Evolutionary conservation across 1,140 invertebrate genomes (phyloP).

Genomic region (Aphaenogaster floridana): DNA sequence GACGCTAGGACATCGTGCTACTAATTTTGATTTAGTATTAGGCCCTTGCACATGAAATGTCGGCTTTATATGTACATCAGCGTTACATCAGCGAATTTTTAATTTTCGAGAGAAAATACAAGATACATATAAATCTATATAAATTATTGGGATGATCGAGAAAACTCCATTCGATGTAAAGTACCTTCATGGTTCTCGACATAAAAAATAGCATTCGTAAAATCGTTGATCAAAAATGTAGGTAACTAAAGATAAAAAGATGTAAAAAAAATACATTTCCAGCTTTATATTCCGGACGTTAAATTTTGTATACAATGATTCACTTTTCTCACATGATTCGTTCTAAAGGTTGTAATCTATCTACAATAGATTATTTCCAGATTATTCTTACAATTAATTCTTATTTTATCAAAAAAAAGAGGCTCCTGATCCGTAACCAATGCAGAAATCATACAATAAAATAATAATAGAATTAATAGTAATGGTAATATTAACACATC

Average conservation of each 20-base stretch:
- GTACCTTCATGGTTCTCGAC: neutral
- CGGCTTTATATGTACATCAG: constrained; percentile 19
- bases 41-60: constrained; percentile 54
- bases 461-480: constrained; percentile 14
- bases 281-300: constrained; percentile 25
- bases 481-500: constrained; percentile 26
- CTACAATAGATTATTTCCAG: neutral
- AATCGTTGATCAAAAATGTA: neutral
- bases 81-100: neutral
- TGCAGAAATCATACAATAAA: constrained; percentile 14
- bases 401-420: constrained; percentile 13
- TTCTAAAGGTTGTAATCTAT: neutral
- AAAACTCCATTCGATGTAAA: neutral
- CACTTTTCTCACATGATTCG: constrained; percentile 10
- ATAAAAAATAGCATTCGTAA: neutral
- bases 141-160: neutral
- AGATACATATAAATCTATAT: neutral
- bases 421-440: neutral
- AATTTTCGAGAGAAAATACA: neutral
- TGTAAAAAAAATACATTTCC: constrained; percentile 25
- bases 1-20: constrained; percentile 25
- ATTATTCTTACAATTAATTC: constrained; percentile 39
- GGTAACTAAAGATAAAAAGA: constrained; percentile 19
- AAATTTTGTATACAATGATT: constrained; percentile 29
- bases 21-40: constrained; percentile 61